phyloP scores from a whole-genome alignment of 2,113 vertebrate species.

The Guaruba guarouba region DNA sequence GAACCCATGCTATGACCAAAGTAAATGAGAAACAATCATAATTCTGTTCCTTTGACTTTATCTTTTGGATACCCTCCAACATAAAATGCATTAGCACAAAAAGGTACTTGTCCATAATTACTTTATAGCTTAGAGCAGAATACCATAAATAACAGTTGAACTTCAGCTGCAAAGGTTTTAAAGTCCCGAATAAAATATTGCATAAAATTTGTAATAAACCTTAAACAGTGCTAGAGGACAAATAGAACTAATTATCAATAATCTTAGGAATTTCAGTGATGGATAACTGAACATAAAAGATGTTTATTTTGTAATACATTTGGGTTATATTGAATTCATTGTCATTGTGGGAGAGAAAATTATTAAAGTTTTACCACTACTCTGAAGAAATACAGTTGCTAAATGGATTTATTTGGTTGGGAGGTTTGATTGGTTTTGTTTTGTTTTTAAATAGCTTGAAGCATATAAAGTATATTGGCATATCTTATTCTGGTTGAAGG shows the following conservation, averaged over 20 bases:
- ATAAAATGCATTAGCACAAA: conserved; percentile 30
- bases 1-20: conserved; percentile 11
- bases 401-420: neutral
- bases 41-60: conserved; percentile 14
- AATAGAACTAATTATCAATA: conserved; percentile 71
- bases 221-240: conserved; percentile 22
- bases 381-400: neutral
- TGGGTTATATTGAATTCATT: conserved; percentile 3
- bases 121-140: conserved; percentile 37
- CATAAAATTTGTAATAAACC: neutral
- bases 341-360: neutral
- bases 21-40: conserved; percentile 28
- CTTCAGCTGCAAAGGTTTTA: conserved; percentile 11
- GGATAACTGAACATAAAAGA: conserved; percentile 51
- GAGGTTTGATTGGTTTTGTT: neutral
- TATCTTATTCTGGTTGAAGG: neutral
- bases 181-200: neutral
- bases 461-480: neutral
- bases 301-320: conserved; percentile 37
- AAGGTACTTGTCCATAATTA: conserved; percentile 58
- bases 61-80: conserved; percentile 48
- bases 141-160: conserved; percentile 52
- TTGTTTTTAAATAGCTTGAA: neutral
- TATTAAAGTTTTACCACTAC: neutral
- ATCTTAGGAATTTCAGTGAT: conserved; percentile 47